Conservation (phyloP, 2,797 vertebrate genomes). For the Pelobates cultripes region DNA sequence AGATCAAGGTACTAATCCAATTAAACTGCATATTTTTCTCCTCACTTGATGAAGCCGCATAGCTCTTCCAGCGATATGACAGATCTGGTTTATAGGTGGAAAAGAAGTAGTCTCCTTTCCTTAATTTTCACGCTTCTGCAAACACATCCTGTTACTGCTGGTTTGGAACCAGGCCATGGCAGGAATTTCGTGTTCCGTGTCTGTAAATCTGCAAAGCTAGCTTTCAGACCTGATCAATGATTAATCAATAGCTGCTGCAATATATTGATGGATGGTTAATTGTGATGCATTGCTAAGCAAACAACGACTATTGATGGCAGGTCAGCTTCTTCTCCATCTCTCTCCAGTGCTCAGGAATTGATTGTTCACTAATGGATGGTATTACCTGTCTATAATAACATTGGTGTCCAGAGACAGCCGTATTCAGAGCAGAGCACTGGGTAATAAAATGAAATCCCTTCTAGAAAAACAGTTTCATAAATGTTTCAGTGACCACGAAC, state of each 20-base stretch:
- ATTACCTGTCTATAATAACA: constrained; percentile 40
- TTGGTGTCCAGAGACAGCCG: constrained; percentile 19
- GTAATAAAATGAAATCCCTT: constrained; percentile 14
- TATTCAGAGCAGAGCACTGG: neutral
- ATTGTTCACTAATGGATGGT: constrained; percentile 38
- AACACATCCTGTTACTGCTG: neutral
- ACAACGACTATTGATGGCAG: constrained; percentile 24
- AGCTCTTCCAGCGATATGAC: constrained; percentile 2
- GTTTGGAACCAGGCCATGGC: neutral
- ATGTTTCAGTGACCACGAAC: no score
- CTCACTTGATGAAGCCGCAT: constrained; percentile 5
- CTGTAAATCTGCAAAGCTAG: constrained; percentile 4
- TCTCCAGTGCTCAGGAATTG: constrained; percentile 14
- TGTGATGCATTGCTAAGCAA: constrained; percentile 39
- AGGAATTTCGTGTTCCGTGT: neutral
- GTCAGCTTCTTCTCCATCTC: neutral
- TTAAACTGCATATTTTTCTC: neutral
- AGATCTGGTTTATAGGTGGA: constrained; percentile 32
- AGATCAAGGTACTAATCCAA: constrained; percentile 21
- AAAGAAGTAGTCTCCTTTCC: neutral
- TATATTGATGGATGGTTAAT: constrained; percentile 34
- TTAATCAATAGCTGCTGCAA: constrained; percentile 29
- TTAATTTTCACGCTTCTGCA: neutral
- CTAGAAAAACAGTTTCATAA: neutral
- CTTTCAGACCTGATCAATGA: constrained; percentile 26